Evolutionary conservation across 2,113 vertebrate genomes (phyloP).

Genomic region (Pedetes capensis): DNA sequence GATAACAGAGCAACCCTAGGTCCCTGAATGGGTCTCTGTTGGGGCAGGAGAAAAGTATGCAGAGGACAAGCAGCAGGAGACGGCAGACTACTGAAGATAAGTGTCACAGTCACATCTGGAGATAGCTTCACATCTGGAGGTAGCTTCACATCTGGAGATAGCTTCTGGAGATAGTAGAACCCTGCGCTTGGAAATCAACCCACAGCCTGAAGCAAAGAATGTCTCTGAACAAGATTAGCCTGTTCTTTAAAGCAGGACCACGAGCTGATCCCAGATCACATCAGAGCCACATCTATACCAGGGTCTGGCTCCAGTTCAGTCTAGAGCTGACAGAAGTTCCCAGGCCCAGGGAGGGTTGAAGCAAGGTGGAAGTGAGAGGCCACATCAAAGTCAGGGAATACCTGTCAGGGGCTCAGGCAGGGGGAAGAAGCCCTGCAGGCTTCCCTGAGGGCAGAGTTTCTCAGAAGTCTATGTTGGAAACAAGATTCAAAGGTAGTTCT

Average conservation of each 20-base stretch:
- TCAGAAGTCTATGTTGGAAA: not conserved
- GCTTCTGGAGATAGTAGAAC: not conserved
- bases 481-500: not conserved
- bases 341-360: not conserved
- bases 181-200: not conserved
- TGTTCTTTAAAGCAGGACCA: not conserved
- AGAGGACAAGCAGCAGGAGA: not conserved
- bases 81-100: not conserved
- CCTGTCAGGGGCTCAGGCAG: not conserved
- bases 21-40: not conserved
- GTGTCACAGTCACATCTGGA: accelerated
- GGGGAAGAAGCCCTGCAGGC: not conserved
- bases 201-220: not conserved
- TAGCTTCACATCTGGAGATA: not conserved
- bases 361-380: too few relatives aligned
- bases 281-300: not conserved
- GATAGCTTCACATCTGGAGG: not conserved
- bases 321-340: not conserved
- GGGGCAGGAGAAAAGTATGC: not conserved
- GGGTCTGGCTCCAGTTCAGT: not conserved
- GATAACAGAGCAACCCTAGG: not conserved
- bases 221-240: not conserved
- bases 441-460: not conserved
- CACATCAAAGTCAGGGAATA: not conserved
- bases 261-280: not conserved